Evolutionary conservation across 1,140 invertebrate species (phyloP), one percentile per base, ranked within the genome.

Genomic region (Meloidogyne floridensis): DNA sequence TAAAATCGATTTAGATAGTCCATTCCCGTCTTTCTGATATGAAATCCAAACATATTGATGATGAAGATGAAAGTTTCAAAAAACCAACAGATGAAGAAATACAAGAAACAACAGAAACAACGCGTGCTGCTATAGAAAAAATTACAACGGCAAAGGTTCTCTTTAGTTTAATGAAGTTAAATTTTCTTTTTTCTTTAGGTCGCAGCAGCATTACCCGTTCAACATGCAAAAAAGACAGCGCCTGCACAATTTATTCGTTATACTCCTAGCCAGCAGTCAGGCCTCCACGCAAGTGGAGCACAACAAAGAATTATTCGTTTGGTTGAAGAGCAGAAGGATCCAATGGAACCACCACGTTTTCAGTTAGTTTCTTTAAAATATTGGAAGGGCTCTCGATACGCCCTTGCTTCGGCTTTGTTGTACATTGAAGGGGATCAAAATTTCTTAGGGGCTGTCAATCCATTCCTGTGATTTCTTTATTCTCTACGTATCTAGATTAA

Each of bases 281-380:
- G 81, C 7, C 96, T 96, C 0, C 93, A 94, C 53, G 94, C 94
- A 0, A 98, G 96, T 87, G 98, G 98, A 91, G 96, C 97, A 10
- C 97, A 98, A 88, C 97, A 99, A 90, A 92, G 97, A 72, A 96
- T 99, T 51, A 98, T 99, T 83, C 93, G 96, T 87, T 95, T 98
- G 93, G 95, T 97, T 0, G 96, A 98, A 90, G 94, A 94, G 5
- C 96, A 97, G 90, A 93, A 95, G 84, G 98, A 99, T 92, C 98
- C 98, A 0, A 96, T 99, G 94, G 96, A 98, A 91, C 97, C 98
- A 9, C 97, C 98, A 0, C 94, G 95, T 88, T 99, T 98, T 91
- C 96, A 96, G 91, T 92, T 76, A 74, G 2, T 69, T 74, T 15
- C 11, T n/a, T 59, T 10, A 13, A 32, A 32, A 32, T 32, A 32